phyloP scores from a whole-genome alignment of 2,888 invertebrate genomes.

The Idaea biselata region DNA sequence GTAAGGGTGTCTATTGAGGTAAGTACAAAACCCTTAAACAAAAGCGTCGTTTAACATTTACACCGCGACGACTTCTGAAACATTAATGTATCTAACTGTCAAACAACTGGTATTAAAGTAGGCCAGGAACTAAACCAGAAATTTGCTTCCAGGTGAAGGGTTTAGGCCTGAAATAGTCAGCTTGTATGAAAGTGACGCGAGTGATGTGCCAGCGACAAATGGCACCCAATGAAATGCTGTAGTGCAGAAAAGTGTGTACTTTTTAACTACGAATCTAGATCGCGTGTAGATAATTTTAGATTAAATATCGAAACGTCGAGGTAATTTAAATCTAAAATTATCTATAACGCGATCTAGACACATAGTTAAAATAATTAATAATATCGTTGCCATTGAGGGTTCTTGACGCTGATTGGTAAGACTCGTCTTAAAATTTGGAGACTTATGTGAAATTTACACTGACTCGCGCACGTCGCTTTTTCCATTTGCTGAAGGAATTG shows the following conservation, averaged over 20 bases:
- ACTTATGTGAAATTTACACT: not conserved
- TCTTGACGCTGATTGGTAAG: not conserved
- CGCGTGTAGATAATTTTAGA: too few relatives aligned
- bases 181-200: not conserved
- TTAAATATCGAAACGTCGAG: too few relatives aligned
- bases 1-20: not conserved
- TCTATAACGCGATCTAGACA: too few relatives aligned
- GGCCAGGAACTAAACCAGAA: not conserved
- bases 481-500: too few relatives aligned
- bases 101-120: not conserved
- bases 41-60: conserved; percentile 1
- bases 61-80: not conserved
- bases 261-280: too few relatives aligned
- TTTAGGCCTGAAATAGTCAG: not conserved
- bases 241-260: too few relatives aligned
- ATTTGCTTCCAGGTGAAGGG: not conserved
- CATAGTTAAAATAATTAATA: not conserved
- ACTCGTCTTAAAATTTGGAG: not conserved
- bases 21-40: conserved; percentile 3
- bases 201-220: not conserved
- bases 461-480: not conserved
- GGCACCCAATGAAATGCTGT: not conserved
- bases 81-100: conserved; percentile 1
- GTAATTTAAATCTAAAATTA: too few relatives aligned
- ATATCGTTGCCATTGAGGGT: not conserved